Base-by-base conservation (phyloP, 2,888 invertebrate genomes). In the Agrilus biguttatus region DNA sequence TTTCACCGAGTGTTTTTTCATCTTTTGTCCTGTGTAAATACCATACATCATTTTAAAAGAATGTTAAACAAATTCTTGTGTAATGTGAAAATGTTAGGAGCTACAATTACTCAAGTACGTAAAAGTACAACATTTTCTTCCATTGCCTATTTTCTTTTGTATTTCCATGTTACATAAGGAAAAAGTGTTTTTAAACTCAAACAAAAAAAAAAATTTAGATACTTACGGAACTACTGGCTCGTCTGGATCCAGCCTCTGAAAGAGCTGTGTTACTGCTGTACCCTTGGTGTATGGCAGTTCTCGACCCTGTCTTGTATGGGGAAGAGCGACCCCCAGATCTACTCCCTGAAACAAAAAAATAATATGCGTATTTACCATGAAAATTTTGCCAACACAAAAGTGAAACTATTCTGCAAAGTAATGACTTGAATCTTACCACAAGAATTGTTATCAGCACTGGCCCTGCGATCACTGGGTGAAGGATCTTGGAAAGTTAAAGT, bases 181-280 rank as follows among this genome's bases (percentile, higher is more conserved):
- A n/a, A n/a, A n/a, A n/a, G n/a, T n/a, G n/a, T n/a, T n/a, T n/a
- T n/a, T n/a, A n/a, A n/a, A n/a, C n/a, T n/a, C n/a, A n/a, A n/a
- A n/a, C n/a, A n/a, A n/a, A n/a, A n/a, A 28, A 28, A 28, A 4
- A 10, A 8, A 28, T 10, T 28, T 10, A 28, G 10, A 10, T 5
- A 52, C 81, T 82, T 17, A 82, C 80, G 23, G 80, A 81, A 57
- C 80, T 82, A 53, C 81, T 82, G 3, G 81, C 80, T 47, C 82
- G 66, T 42, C 82, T 67, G 0, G 80, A 80, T 0, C 76, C 77
- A 1, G 68, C 65, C 43, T 80, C 79, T 0, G 75, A 74, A 33
- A 56, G 53, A 43, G 54, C 60, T 42, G 72, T 66, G 50, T 65
- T 65, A 43, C 65, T 63, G 42, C 65, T 67, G 53, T 70, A 71